Base-by-base conservation (phyloP, 2,113 vertebrate species). In the Chionomys nivalis region DNA sequence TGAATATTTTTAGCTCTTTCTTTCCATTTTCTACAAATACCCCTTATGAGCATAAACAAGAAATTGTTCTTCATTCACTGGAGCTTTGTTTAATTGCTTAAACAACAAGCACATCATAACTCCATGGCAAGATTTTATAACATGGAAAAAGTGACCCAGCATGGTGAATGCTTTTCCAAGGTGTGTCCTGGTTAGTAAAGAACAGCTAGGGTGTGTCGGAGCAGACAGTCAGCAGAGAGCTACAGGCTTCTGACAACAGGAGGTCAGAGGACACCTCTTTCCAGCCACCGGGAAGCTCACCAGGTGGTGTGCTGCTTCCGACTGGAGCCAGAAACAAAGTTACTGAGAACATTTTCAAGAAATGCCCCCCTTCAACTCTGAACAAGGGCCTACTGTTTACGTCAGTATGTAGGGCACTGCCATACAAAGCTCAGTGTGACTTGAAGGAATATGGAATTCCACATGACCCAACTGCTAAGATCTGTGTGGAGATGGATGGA, bases 401-500 rank as follows among this genome's bases (percentile, higher is more conserved):
- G 39, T 79, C 26, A 14, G 96, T 88, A 77, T 4, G 61, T 94
- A 86, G 58, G 94, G 66, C 24, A 70, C 66, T 75, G 5, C 70
- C 79, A 78, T 49, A 0, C 75, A 65, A 89, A 44, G 44, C 28
- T 63, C 89, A 96, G 81, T 16, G 3, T 82, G 77, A 28, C 33
- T 87, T 92, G 39, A 96, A 95, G 72, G 94, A 94, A 94, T 91
- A 97, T 93, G 76, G 85, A 79, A 97, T 95, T 90, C 65, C 87
- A 91, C 97, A 96, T 52, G 94, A 96, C 42, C 85, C 94, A 76
- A 87, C 42, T 87, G 93, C 95, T 92, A 61, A 85, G 61, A 94
- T 97, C 97, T 97, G 89, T 97, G 94, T 97, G 90, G 96, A 87
- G 96, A 97, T 97, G 72, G 96, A 97, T 97, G 70, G 96, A 89